Base-by-base conservation (phyloP, 1,140 invertebrate genomes). In the Thaumetopoea pityocampa region DNA sequence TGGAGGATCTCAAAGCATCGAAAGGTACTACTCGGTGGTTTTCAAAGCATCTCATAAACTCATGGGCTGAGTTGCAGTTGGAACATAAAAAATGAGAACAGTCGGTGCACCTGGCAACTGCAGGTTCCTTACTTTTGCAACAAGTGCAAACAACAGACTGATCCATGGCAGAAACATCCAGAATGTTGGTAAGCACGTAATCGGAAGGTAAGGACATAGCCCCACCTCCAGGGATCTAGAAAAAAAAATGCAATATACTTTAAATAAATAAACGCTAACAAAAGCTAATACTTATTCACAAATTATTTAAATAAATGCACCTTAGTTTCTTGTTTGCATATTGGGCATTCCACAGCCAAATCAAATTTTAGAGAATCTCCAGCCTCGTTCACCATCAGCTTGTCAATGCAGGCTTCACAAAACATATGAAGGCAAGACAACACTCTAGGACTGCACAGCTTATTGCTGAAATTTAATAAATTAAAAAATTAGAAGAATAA, bases 1-100 rank as follows among this genome's bases (percentile, higher is more conserved):
- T 90, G 12, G 90, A 91, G 67, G 91, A 91, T 58, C 92, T 90
- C 56, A 97, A 87, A 44, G 96, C 93, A 64, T 97, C 94, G 72
- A 97, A 94, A 10, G 91, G 90, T 23, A 96, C 89, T 8, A 96
- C 94, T 68, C 94, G 88, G 59, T 98, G 96, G 59, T 93, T 95
- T 79, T 97, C 95, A 78, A 97, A 97, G 81, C 95, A 96, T 27
- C 94, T 88, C 96, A 98, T 98, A 57, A 92, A 93, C 72, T 96
- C 92, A 82, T 98, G 96, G 27, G 96, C 96, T 14, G 93, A 94
- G 50, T 97, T 94, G 85, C 96, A 98, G 71, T 96, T 95, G 10
- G 91, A 90, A 85, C 96, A 98, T 7, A 98, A 87, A 68, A 96
- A 95, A 85, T 96, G 96, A 55, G 95, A 94, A 83, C 96, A 98